Percentiles rank a stretch among this genome's conserved stretches.
These are phyloP conservation scores for Halcyon smyrnensis DNA, from an alignment of 2,797 vertebrate species.

Conservation along the genomic window DNA sequence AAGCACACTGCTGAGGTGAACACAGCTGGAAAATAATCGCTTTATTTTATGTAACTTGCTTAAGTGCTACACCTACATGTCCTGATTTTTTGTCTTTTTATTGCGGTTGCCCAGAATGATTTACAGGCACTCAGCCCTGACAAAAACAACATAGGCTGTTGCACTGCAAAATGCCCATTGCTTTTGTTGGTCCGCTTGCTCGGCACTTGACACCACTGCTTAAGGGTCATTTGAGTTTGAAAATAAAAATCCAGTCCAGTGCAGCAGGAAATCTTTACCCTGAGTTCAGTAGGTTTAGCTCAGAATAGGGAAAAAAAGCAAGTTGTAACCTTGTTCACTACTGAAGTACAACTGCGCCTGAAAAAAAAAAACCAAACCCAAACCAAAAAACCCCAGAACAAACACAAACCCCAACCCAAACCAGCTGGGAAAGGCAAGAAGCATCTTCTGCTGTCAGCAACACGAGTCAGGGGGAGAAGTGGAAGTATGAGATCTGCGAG, in stretches of 20 bases:
- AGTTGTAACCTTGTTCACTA: not conserved
- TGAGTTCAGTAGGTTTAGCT: not conserved
- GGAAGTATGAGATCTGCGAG: not conserved
- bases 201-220: not conserved
- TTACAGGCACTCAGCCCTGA: not conserved
- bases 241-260: not conserved
- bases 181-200: not conserved
- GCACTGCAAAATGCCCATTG: accelerated
- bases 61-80: not conserved
- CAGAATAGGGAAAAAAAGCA: not conserved
- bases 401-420: too few species aligned
- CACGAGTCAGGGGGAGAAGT: not conserved
- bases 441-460: not conserved
- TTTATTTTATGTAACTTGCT: not conserved
- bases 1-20: not conserved
- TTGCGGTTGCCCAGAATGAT: not conserved
- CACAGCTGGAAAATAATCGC: not conserved
- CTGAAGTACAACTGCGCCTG: not conserved
- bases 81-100: not conserved
- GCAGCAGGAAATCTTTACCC: not conserved
- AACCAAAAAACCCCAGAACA: too few species aligned
- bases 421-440: not conserved
- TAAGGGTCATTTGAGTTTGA: not conserved
- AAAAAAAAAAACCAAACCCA: too few species aligned
- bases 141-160: not conserved